Percentiles rank a stretch among this genome's conserved stretches.
These are phyloP conservation scores for Allolobophora icterica DNA, from an alignment of 2,888 invertebrate genomes.

Conservation along the genomic window DNA sequence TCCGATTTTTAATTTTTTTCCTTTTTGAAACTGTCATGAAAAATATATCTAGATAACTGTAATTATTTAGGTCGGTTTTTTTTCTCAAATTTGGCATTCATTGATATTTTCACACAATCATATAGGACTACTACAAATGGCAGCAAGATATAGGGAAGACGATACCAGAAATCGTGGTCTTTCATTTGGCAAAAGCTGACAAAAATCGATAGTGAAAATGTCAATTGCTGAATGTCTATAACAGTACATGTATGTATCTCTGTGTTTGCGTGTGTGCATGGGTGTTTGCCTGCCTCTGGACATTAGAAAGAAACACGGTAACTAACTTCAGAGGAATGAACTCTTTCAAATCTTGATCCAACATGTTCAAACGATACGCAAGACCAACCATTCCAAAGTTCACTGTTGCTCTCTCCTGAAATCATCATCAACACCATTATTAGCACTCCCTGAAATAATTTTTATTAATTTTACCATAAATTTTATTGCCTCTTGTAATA, in stretches of 20 bases:
- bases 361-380: neutral
- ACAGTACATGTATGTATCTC: neutral
- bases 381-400: constrained; percentile 28
- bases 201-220: neutral
- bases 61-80: no score
- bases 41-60: no score
- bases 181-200: no score
- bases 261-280: neutral
- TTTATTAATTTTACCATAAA: neutral
- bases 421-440: neutral
- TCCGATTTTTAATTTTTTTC: no score
- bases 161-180: no score
- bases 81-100: no score
- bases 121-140: no score
- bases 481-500: neutral
- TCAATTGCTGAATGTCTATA: neutral
- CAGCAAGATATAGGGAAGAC: no score
- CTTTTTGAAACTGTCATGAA: no score
- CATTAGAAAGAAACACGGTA: neutral
- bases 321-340: constrained; percentile 18
- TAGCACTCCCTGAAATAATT: neutral
- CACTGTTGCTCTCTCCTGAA: neutral
- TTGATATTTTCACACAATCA: neutral
- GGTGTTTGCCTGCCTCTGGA: neutral
- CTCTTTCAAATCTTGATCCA: constrained; percentile 7